phyloP scores from a whole-genome alignment of 2,113 vertebrate genomes.

The Condylura cristata region DNA sequence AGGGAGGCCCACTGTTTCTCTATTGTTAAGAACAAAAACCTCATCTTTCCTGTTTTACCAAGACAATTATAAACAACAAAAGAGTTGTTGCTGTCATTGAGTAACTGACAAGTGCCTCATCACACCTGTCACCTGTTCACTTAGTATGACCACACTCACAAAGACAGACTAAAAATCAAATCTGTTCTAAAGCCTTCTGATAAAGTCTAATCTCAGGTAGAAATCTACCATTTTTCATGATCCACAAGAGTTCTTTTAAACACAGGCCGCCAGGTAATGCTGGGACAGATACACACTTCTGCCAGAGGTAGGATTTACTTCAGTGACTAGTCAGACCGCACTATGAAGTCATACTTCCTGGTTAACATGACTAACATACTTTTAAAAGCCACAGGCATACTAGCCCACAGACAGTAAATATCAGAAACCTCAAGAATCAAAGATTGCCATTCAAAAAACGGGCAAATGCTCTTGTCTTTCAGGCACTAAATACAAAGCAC shows the following conservation, averaged over 20 bases:
- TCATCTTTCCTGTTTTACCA: not conserved
- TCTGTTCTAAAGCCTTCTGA: not conserved
- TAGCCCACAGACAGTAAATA: not conserved
- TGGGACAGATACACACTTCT: not conserved
- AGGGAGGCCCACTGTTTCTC: no score
- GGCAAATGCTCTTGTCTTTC: not conserved
- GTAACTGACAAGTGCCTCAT: not conserved
- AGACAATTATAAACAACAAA: not conserved
- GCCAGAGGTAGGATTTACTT: not conserved
- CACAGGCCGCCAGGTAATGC: not conserved
- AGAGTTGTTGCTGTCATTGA: not conserved
- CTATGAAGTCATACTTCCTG: slow-evolving; percentile 19
- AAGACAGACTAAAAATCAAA: no score
- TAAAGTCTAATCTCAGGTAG: not conserved
- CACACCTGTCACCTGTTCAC: not conserved
- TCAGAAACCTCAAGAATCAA: not conserved
- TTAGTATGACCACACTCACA: no score
- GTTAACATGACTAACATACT: not conserved
- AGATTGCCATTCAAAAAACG: not conserved
- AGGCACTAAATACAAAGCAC: not conserved
- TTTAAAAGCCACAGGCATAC: not conserved
- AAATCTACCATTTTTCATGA: not conserved
- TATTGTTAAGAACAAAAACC: no score
- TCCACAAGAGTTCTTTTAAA: not conserved
- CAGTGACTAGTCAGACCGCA: not conserved